Base-by-base conservation (phyloP, 2,888 invertebrate genomes). In the Nemotelus nigrinus region DNA sequence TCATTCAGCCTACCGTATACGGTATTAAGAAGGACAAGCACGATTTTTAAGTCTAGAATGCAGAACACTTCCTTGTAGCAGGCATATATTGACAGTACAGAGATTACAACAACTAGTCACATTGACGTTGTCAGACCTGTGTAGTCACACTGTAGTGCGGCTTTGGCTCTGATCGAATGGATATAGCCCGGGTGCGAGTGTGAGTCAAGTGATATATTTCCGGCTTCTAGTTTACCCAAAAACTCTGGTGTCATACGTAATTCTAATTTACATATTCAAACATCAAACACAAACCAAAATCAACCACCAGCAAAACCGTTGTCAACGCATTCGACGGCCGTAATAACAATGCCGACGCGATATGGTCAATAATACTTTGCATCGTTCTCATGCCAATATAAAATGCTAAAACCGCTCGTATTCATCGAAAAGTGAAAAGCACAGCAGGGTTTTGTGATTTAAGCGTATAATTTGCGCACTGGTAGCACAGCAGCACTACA, bases 1-100 rank as follows among this genome's bases (percentile, higher is more conserved):
- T 80, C 80, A 76, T 65, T 65, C 65, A 80, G 64, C 64, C 64
- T 74, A 68, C 74, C 80, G 65, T 77, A 79, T 79, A 80, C 58
- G 79, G 80, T 53, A 71, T 50, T 43, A 79, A 80, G 80, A 80
- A 80, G 80, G 80, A 78, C 80, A 78, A 71, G 78, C 77, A 80
- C 76, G 65, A 76, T 67, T 64, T 72, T 57, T 65, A 65, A 41
- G 3, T 1, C 8, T 50, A 8, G n/a, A 50, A 50, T 7, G 10
- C 10, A 50, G 3, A 5, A 10, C 25, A 57, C 10, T 57, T 10
- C 3, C 57, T 57, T 57, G 57, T n/a, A 57, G 25, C 25, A 10
- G 3, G 25, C 5, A 25, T 57, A 57, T 10, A 58, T 7, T 25
- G 4, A 25, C 7, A n/a, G 48, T 63, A 74, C 74, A 41, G 41